Conservation (phyloP, 2,888 invertebrate species). For the Aporophyla lueneburgensis region DNA sequence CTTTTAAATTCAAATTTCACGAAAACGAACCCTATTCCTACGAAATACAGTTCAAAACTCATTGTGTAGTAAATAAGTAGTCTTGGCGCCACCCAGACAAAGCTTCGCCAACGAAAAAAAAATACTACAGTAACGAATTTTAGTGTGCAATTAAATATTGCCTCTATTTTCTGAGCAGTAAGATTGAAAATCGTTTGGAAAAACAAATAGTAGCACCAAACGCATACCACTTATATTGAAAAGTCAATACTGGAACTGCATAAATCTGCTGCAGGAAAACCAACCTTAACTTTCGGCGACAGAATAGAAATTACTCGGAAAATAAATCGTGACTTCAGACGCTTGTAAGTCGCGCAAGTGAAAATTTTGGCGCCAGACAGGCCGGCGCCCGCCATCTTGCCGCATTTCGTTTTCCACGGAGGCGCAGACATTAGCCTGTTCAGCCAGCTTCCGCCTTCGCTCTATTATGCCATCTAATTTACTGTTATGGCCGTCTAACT, state of each 20-base stretch:
- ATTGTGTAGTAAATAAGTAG: slow-evolving; percentile 32
- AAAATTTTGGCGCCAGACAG: slow-evolving; percentile 84
- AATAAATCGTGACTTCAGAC: slow-evolving; percentile 52
- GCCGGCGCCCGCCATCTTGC: slow-evolving; percentile 84
- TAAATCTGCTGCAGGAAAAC: slow-evolving; percentile 40
- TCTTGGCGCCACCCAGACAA: slow-evolving; percentile 76
- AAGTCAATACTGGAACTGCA: slow-evolving; percentile 74
- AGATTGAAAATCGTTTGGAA: slow-evolving; percentile 43
- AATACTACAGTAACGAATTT: slow-evolving; percentile 56
- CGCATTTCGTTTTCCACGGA: slow-evolving; percentile 76
- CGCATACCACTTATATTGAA: slow-evolving; percentile 71
- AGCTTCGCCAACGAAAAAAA: slow-evolving; percentile 73
- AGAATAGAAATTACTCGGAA: slow-evolving; percentile 17
- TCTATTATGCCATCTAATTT: slow-evolving; percentile 85
- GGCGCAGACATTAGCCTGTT: slow-evolving; percentile 78
- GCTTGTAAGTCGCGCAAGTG: slow-evolving; percentile 69
- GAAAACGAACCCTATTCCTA: slow-evolving; percentile 8
- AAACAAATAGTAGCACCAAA: slow-evolving; percentile 55
- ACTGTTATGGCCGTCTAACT: slow-evolving; percentile 80
- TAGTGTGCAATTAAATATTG: slow-evolving; percentile 21
- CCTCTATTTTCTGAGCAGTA: slow-evolving; percentile 1
- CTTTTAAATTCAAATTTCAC: slow-evolving; percentile 22
- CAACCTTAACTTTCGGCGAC: rapidly evolving
- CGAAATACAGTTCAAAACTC: slow-evolving; percentile 26
- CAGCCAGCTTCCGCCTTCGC: slow-evolving; percentile 82